Base-by-base conservation (phyloP, 2,888 invertebrate species). In the Globia sparganii region DNA sequence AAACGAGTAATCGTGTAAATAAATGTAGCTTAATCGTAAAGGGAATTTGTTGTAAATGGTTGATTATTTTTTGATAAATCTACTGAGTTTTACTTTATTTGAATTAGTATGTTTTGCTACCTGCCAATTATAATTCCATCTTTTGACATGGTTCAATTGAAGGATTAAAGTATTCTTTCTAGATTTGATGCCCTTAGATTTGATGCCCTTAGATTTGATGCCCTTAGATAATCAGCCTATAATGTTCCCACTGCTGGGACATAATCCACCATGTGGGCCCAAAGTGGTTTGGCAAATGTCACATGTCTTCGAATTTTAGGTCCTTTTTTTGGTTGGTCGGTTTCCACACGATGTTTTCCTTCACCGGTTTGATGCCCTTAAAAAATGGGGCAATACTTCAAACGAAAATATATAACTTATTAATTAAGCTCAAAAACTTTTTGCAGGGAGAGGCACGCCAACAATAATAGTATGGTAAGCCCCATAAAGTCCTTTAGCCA, bases 1-100 rank as follows among this genome's bases (percentile, higher is more conserved):
- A 65, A 62, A 85, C 78, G 69, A 81, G 72, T 75, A 71, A 86
- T 81, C 69, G 75, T 62, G 56, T 85, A 81, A 62, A 66, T 81
- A 72, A 61, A 75, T 31, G 28, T 82, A 53, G 31, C 40, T 46
- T 77, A n/a, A 49, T 62, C 62, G 40, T 66, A 31, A 34, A 75
- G 34, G 40, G 56, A 69, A 53, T 75, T 37, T n/a, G 15, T 61
- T 82, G 40, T 56, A 62, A 68, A 84, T 65, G 18, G 46, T 61
- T 53, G 73, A 59, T 72, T 79, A 25, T 53, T 69, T 67, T 62
- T 66, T 73, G 11, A 53, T 66, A 31, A 40, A 71, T 67, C 8
- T 64, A 18, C n/a, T 28, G 28, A 15, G 15, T 28, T 56, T n/a
- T 25, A 56, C 4, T n/a, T 56, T 56, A 56, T 13, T 56, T 25